phyloP scores from a whole-genome alignment of 2,113 vertebrate genomes.

The Spheniscus mendiculus region DNA sequence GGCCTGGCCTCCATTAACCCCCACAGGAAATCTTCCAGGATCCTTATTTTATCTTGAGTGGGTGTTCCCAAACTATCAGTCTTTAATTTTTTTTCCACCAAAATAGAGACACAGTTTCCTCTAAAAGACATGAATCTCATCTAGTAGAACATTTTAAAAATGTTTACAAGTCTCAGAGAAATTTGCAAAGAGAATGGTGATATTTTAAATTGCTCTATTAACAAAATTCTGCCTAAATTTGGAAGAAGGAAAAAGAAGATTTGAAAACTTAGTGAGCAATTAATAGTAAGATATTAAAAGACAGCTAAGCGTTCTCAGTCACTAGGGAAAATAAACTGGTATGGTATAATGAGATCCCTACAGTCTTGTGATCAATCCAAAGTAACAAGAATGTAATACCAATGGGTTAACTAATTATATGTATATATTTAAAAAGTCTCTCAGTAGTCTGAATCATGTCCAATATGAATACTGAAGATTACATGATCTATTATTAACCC shows the following conservation, averaged over 20 bases:
- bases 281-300: slow-evolving; percentile 63
- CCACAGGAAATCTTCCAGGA: slow-evolving; percentile 72
- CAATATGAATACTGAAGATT: slow-evolving; percentile 16
- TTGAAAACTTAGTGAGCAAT: slow-evolving; percentile 48
- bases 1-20: slow-evolving; percentile 77
- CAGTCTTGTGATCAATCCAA: slow-evolving; percentile 65
- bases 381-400: slow-evolving; percentile 56
- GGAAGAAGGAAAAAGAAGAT: slow-evolving; percentile 16
- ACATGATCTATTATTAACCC: slow-evolving; percentile 40
- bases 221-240: slow-evolving; percentile 46
- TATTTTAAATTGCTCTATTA: slow-evolving; percentile 46
- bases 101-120: slow-evolving; percentile 66
- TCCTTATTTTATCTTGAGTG: slow-evolving; percentile 77
- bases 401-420: slow-evolving; percentile 68
- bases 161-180: slow-evolving; percentile 63
- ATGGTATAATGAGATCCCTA: slow-evolving; percentile 62
- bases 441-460: slow-evolving; percentile 42
- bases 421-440: slow-evolving; percentile 57
- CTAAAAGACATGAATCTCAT: slow-evolving; percentile 73
- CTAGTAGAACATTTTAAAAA: slow-evolving; percentile 60
- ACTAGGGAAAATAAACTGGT: slow-evolving; percentile 50
- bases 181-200: slow-evolving; percentile 19
- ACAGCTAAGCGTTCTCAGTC: slow-evolving; percentile 48
- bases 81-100: slow-evolving; percentile 43
- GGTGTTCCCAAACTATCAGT: slow-evolving; percentile 73